Evolutionary conservation across 2,888 invertebrate species (phyloP).

Genomic region (Zygaena filipendulae): DNA sequence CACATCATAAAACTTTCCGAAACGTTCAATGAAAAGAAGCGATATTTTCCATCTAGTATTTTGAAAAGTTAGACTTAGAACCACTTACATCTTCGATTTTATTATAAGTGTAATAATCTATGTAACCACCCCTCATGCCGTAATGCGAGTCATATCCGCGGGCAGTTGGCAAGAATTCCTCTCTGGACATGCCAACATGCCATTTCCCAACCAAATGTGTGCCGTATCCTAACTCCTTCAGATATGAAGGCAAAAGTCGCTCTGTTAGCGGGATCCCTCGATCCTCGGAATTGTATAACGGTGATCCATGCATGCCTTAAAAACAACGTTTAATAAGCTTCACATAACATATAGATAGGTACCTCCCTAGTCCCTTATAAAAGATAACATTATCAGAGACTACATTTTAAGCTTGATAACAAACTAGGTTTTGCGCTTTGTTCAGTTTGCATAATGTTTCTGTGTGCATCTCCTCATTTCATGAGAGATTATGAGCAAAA

Average conservation of each 20-base stretch:
- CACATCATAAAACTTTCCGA: neutral
- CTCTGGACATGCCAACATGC: conserved; percentile 84
- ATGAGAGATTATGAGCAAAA: too few species aligned
- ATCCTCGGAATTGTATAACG: conserved; percentile 49
- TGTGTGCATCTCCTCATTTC: too few species aligned
- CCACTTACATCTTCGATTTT: conserved; percentile 47
- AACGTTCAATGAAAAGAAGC: too few species aligned
- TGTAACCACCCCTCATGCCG: conserved; percentile 80
- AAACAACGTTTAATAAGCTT: too few species aligned
- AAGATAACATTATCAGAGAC: too few species aligned
- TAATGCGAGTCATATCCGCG: conserved; percentile 85
- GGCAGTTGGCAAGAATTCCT: conserved; percentile 76
- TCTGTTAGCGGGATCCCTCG: conserved; percentile 61
- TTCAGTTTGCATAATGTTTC: too few species aligned
- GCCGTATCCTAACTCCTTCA: conserved; percentile 76
- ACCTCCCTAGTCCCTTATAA: conserved; percentile 3
- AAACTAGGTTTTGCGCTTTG: too few species aligned
- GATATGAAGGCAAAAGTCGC: conserved; percentile 69
- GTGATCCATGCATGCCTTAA: conserved; percentile 55
- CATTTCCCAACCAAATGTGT: conserved; percentile 92
- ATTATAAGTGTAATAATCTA: conserved; percentile 76
- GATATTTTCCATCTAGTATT: neutral
- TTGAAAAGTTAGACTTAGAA: neutral
- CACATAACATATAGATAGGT: neutral
- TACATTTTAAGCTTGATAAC: too few species aligned